Evolutionary conservation across 1,140 invertebrate genomes (phyloP), one percentile per base, ranked within the genome.

Genomic region (Luehdorfia chinensis): DNA sequence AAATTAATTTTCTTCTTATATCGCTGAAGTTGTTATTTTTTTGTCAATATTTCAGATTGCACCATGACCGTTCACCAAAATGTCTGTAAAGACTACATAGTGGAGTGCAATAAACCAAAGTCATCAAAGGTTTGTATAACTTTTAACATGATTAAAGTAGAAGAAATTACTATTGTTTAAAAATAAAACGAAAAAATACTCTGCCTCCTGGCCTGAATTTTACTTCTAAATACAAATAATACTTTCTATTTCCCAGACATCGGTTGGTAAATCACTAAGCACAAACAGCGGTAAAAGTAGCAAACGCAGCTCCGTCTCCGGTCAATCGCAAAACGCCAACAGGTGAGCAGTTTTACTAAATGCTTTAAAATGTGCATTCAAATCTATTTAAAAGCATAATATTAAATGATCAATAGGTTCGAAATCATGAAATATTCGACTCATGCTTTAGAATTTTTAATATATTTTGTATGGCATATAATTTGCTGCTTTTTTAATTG

Each of bases 21-120:
- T 9, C 8, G 1, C 1, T 28, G 3, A 8, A 28, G 11, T 8
- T 28, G 8, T 43, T 1, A 28, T 18, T 30, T 9, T 41, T 19
- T 12, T 27, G 12, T 25, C 5, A 2, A n/a, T 1, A 64, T 79
- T 69, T 31, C 87, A 95, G 94, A 90, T 88, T 96, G 95, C 81
- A 91, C 92, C 52, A 90, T 93, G 48, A 94, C 93, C 46, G 93
- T 96, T 28, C 95, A 97, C 84, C 94, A 96, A 69, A 93, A 91
- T 69, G 90, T 91, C 2, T 97, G 95, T 81, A 95, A 95, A 76
- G 95, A 96, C 75, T 94, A 95, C 84, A 91, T 95, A 51, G 77
- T 89, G 19, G 92, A 94, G 50, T 97, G 95, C 77, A 91, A 89
- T 45, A 94, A 94, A 69, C 88, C 90, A 39, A 92, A 92, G 84